Evolutionary conservation across 1,140 invertebrate species (phyloP).

Genomic region (Holotrichia oblita): DNA sequence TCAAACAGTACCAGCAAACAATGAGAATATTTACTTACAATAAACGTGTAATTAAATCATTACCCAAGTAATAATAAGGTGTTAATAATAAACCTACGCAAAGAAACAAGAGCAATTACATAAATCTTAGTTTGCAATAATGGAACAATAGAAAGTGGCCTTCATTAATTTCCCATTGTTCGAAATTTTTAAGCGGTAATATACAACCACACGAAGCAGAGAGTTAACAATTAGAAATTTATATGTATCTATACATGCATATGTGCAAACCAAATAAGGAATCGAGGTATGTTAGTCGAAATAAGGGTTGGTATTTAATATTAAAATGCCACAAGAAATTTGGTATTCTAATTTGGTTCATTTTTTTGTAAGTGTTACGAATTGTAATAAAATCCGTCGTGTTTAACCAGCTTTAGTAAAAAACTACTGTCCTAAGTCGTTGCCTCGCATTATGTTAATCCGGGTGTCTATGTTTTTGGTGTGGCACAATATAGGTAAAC

Average conservation of each 20-base stretch:
- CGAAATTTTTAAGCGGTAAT: not conserved
- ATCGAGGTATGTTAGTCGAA: not conserved
- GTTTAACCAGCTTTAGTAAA: too few species aligned
- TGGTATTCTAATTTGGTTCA: not conserved
- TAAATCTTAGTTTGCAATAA: constrained; percentile 28
- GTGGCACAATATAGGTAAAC: too few species aligned
- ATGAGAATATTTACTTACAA: not conserved
- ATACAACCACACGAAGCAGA: not conserved
- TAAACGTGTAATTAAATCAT: constrained; percentile 16
- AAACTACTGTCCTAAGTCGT: too few species aligned
- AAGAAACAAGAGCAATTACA: constrained; percentile 26
- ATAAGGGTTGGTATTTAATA: not conserved
- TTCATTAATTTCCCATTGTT: constrained; percentile 27
- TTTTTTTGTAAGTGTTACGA: too few species aligned
- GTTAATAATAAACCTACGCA: constrained; percentile 24
- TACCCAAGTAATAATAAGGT: constrained; percentile 16
- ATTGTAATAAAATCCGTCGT: too few species aligned
- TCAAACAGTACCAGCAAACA: not conserved
- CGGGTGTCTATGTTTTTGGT: too few species aligned
- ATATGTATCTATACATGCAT: not conserved
- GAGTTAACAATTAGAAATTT: not conserved
- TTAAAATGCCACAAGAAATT: not conserved
- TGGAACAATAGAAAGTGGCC: constrained; percentile 32
- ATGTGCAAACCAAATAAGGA: not conserved
- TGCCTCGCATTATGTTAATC: too few species aligned